A percentile compares a stretch with the other conserved stretches of the same genome.
Evolutionary conservation across 2,113 vertebrate genomes (phyloP).

Genomic region (Pterocles orientalis): DNA sequence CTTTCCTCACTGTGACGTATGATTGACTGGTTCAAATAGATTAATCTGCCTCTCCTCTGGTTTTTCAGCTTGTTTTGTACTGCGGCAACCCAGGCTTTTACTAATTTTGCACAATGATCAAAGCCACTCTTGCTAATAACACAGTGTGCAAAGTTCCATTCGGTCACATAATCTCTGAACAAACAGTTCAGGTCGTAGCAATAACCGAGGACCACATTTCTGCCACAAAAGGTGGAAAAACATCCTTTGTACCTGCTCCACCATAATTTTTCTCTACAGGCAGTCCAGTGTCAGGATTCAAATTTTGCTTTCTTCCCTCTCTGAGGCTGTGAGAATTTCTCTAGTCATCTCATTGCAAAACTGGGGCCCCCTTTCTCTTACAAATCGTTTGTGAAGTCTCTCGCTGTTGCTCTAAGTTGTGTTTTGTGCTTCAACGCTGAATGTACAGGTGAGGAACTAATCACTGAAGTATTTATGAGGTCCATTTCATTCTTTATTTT

Average conservation of each 20-base stretch:
- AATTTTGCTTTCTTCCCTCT: not conserved
- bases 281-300: not conserved
- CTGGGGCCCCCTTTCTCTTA: not conserved
- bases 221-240: not conserved
- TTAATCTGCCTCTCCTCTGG: not conserved
- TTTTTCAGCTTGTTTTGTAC: not conserved
- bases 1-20: not conserved
- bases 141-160: not conserved
- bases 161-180: not conserved
- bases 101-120: not conserved
- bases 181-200: not conserved
- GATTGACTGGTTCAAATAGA: not conserved
- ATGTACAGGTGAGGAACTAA: not conserved
- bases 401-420: not conserved
- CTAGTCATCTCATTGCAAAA: not conserved
- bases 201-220: not conserved
- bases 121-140: not conserved
- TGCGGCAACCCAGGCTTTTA: not conserved
- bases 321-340: not conserved
- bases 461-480: not conserved
- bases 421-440: not conserved
- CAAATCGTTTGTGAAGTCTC: accelerated
- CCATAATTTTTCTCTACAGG: not conserved
- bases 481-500: not conserved
- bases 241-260: not conserved